phyloP scores from a whole-genome alignment of 2,888 invertebrate genomes.

The Bellardia pandia region DNA sequence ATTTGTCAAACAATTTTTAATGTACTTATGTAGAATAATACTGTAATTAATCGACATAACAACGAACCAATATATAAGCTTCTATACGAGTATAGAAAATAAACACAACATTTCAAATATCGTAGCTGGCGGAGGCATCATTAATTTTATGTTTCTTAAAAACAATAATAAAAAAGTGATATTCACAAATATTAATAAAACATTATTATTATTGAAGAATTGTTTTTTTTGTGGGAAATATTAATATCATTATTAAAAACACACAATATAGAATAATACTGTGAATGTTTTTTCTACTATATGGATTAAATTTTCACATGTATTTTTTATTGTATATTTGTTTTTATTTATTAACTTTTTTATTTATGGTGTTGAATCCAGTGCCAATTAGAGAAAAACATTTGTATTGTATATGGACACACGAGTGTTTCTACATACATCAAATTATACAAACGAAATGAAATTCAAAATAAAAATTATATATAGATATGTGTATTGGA shows the following conservation, averaged over 20 bases:
- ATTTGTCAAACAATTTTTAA: too few relatives aligned
- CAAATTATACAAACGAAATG: conserved; percentile 51
- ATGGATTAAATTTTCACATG: conserved; percentile 58
- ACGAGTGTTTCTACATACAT: conserved; percentile 43
- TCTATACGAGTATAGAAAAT: too few relatives aligned
- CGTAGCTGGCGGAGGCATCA: conserved; percentile 56
- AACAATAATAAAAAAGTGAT: conserved; percentile 36
- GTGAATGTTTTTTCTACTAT: conserved; percentile 41
- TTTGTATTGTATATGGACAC: conserved; percentile 49
- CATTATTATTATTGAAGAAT: conserved; percentile 40
- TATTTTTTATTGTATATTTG: conserved; percentile 17
- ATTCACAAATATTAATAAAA: conserved; percentile 53
- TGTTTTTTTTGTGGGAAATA: conserved; percentile 31
- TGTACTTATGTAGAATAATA: too few relatives aligned
- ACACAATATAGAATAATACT: conserved; percentile 58
- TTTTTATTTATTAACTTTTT: conserved; percentile 29
- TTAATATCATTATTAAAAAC: conserved; percentile 70
- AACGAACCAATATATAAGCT: too few relatives aligned
- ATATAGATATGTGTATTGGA: conserved; percentile 31
- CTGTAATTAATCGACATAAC: too few relatives aligned
- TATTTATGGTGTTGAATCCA: conserved; percentile 70
- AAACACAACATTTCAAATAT: neutral
- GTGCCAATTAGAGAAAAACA: conserved; percentile 71
- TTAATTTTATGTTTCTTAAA: conserved; percentile 38
- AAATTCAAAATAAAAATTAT: conserved; percentile 22